Base-by-base conservation (phyloP, 2,797 vertebrate species). In the Myripristis jacobus region DNA sequence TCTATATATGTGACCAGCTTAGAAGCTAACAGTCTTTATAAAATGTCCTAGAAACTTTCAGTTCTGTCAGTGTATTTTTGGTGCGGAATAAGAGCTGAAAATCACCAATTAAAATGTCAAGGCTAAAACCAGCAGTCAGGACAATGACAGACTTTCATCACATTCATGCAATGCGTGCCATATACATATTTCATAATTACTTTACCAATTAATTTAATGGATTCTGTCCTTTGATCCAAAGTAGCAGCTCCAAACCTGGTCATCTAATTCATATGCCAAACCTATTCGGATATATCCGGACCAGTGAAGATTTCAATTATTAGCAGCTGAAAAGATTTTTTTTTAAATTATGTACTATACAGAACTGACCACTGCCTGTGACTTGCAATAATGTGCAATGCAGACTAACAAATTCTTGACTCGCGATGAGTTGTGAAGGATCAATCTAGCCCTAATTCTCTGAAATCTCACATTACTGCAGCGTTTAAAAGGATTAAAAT, bases 41-140 rank as follows among this genome's bases (percentile, higher is more conserved):
- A 87, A 85, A 88, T 91, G 90, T 90, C 92, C 90, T 87, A 91
- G 90, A 93, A 92, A 92, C 80, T 83, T 88, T 84, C 70, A 73
- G 63, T 73, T 75, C 75, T 22, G 21, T 80, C 73, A 77, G 78
- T 87, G 74, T 83, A 85, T 86, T 87, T 91, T 82, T 29, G 51
- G 71, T 81, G 65, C 81, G 80, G 81, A 90, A 86, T 83, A 71
- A 86, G 80, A 89, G 85, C 88, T 85, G 82, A 85, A 90, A 89
- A 90, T 90, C 87, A 89, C 88, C 91, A 93, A 91, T 92, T 92
- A 91, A 91, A 89, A 88, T 74, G 90, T 91, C 90, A 91, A 78
- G 85, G 86, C 83, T 83, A 65, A 86, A 89, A 89, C 85, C 83
- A 85, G 84, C 81, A 81, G 78, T 73, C 82, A 75, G 85, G 82